Percentiles rank a stretch among this genome's conserved stretches.
phyloP scores from a whole-genome alignment of 1,140 invertebrate genomes.

The Asbolus verrucosus region DNA sequence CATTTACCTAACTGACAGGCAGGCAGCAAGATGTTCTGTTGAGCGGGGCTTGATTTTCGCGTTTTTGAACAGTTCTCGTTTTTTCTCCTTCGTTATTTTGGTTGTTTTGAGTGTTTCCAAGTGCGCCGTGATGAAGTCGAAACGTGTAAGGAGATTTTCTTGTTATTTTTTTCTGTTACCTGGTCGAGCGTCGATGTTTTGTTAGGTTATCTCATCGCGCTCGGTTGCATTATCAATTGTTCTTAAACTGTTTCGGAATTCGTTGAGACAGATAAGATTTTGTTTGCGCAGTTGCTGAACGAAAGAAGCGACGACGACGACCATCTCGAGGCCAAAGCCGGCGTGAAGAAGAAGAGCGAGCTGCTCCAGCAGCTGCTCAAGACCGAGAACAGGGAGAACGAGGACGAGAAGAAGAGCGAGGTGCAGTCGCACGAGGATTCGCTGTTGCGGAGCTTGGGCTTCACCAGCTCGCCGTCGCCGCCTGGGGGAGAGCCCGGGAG shows the following conservation, averaged over 20 bases:
- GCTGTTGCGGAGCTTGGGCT: constrained; percentile 72
- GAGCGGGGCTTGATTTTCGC: not conserved
- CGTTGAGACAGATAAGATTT: constrained; percentile 50
- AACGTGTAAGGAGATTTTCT: no score
- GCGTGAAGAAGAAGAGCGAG: constrained; percentile 76
- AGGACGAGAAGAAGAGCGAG: constrained; percentile 62
- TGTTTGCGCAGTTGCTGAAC: constrained; percentile 78
- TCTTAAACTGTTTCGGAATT: no score
- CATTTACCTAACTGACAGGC: constrained; percentile 36
- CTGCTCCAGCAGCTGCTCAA: constrained; percentile 84
- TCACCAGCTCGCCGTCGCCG: constrained; percentile 67
- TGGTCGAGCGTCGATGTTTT: no score
- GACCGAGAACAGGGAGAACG: constrained; percentile 63
- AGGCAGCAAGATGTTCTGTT: constrained; percentile 16
- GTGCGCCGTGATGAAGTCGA: no score
- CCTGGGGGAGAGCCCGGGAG: constrained; percentile 68
- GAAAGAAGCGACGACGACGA: constrained; percentile 88
- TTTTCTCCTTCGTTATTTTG: no score
- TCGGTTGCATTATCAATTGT: not conserved
- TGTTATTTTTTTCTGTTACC: no score
- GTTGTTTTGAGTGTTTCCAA: no score
- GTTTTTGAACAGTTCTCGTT: no score
- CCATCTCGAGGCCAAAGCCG: constrained; percentile 72
- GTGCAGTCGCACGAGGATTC: constrained; percentile 68
- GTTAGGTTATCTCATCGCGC: constrained; percentile 16